Evolutionary conservation across 2,888 invertebrate species (phyloP).

Genomic region (Caenorhabditis auriculariae): DNA sequence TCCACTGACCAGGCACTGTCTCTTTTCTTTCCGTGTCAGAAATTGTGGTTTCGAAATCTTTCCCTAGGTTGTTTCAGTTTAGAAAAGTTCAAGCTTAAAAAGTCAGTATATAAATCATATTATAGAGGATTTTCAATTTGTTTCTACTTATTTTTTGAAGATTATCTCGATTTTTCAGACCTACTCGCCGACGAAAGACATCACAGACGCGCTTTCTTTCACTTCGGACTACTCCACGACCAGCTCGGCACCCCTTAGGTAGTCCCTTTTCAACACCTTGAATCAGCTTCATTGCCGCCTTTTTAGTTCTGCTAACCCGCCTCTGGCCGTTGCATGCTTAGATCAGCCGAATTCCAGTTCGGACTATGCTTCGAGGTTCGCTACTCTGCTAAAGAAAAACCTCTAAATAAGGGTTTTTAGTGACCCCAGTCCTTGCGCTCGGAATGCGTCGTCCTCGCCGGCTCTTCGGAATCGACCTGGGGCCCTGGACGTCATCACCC

Average conservation of each 20-base stretch:
- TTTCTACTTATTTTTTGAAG: neutral
- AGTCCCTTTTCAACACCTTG: too few relatives aligned
- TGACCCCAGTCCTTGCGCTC: constrained; percentile 40
- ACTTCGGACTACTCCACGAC: constrained; percentile 55
- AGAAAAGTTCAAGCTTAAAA: too few relatives aligned
- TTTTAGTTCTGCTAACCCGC: too few relatives aligned
- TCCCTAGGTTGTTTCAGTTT: too few relatives aligned
- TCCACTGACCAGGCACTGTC: too few relatives aligned
- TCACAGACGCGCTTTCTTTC: constrained; percentile 43
- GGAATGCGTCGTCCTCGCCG: constrained; percentile 33
- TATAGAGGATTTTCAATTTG: too few relatives aligned
- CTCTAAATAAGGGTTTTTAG: constrained; percentile 12
- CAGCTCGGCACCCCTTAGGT: constrained; percentile 35
- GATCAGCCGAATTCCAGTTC: constrained; percentile 34
- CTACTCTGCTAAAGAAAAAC: neutral
- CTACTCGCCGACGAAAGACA: constrained; percentile 28
- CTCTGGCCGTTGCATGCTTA: constrained; percentile 29
- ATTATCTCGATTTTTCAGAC: constrained; percentile 9
- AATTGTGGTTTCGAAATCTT: too few relatives aligned
- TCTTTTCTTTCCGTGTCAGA: too few relatives aligned
- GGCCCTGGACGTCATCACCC: constrained; percentile 1
- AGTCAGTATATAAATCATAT: too few relatives aligned
- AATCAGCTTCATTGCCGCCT: too few relatives aligned
- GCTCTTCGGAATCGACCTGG: constrained; percentile 1
- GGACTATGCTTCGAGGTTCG: constrained; percentile 43